Conservation (phyloP, 2,113 vertebrate genomes). For the Herpetotheres cachinnans region DNA sequence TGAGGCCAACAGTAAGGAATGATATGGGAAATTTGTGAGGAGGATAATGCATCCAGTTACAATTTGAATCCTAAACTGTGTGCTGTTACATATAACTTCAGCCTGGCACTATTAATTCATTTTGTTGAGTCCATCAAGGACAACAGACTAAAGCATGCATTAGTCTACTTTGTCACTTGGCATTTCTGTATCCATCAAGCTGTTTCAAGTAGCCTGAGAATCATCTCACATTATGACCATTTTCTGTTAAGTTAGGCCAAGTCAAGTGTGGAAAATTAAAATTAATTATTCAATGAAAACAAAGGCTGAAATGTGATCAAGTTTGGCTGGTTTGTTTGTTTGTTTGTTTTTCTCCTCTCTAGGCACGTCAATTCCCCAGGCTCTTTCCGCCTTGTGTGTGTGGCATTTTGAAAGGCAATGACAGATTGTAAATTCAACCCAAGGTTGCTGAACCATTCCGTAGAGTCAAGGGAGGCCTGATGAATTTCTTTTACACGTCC, state of each 20-base stretch:
- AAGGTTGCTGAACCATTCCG: conserved; percentile 37
- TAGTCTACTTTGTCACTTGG: neutral
- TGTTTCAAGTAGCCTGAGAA: neutral
- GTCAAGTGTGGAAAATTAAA: neutral
- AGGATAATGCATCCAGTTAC: neutral
- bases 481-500: conserved; percentile 13
- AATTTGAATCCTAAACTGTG: neutral
- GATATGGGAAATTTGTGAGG: neutral
- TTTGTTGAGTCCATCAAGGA: neutral
- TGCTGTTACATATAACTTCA: neutral
- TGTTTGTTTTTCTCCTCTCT: neutral
- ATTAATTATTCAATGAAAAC: neutral
- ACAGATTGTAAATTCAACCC: conserved; percentile 42
- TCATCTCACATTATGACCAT: neutral
- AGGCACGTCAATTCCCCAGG: neutral
- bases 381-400: neutral
- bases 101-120: neutral
- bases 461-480: conserved; percentile 35
- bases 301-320: neutral
- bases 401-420: conserved; percentile 43
- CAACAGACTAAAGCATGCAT: neutral
- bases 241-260: neutral
- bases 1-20: neutral
- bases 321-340: neutral
- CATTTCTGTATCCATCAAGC: neutral